These are phyloP conservation scores for Piscicola geometra DNA, from an alignment of 2,888 invertebrate genomes.

Conservation along the genomic window DNA sequence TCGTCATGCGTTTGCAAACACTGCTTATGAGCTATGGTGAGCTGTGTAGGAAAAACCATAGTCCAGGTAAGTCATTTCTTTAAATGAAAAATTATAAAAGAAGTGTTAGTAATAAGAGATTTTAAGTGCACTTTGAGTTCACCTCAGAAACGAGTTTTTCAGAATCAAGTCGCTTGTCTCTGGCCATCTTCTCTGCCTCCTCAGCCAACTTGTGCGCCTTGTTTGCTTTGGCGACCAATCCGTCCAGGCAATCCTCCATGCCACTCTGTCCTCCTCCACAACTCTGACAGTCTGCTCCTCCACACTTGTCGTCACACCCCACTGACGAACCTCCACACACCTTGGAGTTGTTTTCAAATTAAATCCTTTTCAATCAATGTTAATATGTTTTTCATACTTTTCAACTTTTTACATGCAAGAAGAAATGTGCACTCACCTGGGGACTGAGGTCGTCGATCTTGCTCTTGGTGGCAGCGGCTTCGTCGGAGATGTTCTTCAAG, in stretches of 20 bases:
- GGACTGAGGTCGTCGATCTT: background rate
- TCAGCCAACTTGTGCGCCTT: constrained; percentile 39
- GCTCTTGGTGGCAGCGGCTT: background rate
- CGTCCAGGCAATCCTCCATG: constrained; percentile 60
- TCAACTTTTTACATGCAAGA: background rate
- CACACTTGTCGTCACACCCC: constrained; percentile 82
- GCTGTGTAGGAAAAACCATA: background rate
- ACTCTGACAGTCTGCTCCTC: constrained; percentile 87
- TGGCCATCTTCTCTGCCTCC: constrained; percentile 65
- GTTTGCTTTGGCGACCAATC: constrained; percentile 74
- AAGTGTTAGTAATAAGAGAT: background rate
- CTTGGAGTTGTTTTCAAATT: constrained; percentile 47
- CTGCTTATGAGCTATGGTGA: background rate
- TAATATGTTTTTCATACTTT: background rate
- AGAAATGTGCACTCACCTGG: background rate
- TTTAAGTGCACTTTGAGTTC: too few relatives aligned
- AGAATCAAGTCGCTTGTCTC: constrained; percentile 74
- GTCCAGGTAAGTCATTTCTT: too few relatives aligned
- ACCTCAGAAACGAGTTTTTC: constrained; percentile 49
- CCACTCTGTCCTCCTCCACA: constrained; percentile 67
- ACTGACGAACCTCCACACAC: constrained; percentile 76
- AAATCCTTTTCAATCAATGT: too few relatives aligned
- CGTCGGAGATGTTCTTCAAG: background rate
- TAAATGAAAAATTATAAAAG: background rate
- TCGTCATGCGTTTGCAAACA: constrained; percentile 10